Conservation (phyloP, 2,888 invertebrate genomes). For the Cenopis cana region DNA sequence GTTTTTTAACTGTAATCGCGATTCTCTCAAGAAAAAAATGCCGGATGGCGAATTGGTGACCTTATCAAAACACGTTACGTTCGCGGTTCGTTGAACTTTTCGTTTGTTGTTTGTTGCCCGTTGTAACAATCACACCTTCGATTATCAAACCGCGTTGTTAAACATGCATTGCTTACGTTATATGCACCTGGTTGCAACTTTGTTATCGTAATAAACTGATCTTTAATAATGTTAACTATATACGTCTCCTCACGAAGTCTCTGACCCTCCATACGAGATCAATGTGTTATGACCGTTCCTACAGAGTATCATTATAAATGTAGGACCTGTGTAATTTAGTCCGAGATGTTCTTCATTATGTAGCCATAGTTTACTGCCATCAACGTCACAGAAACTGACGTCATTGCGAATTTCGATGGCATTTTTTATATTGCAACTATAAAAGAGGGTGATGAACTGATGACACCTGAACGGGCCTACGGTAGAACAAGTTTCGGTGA, state of each 20-base stretch:
- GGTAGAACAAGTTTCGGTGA: conserved; percentile 65
- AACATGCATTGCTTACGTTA: neutral
- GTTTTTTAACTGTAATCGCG: conserved; percentile 76
- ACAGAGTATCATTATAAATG: too few species aligned
- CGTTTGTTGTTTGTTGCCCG: conserved; percentile 56
- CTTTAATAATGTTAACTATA: neutral
- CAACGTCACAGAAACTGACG: conserved; percentile 33
- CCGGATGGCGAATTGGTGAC: conserved; percentile 72
- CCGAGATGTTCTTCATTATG: neutral
- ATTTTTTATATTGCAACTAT: conserved; percentile 31
- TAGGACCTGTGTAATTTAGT: neutral
- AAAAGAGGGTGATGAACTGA: conserved; percentile 58
- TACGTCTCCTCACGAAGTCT: neutral
- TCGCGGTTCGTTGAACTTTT: conserved; percentile 62
- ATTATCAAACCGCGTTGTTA: conserved; percentile 31
- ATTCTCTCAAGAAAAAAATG: conserved; percentile 65
- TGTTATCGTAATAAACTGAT: conserved; percentile 49
- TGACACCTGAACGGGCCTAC: conserved; percentile 63
- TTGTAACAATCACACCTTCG: conserved; percentile 46
- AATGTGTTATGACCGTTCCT: too few species aligned
- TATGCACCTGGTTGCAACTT: conserved; percentile 28
- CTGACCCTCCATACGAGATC: too few species aligned
- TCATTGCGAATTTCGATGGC: conserved; percentile 28
- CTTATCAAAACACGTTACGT: conserved; percentile 73
- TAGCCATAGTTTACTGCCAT: conserved; percentile 1